A percentile compares a stretch with the other conserved stretches of the same genome.
Conservation (phyloP, 2,113 vertebrate species). For the Pelecanus crispus region DNA sequence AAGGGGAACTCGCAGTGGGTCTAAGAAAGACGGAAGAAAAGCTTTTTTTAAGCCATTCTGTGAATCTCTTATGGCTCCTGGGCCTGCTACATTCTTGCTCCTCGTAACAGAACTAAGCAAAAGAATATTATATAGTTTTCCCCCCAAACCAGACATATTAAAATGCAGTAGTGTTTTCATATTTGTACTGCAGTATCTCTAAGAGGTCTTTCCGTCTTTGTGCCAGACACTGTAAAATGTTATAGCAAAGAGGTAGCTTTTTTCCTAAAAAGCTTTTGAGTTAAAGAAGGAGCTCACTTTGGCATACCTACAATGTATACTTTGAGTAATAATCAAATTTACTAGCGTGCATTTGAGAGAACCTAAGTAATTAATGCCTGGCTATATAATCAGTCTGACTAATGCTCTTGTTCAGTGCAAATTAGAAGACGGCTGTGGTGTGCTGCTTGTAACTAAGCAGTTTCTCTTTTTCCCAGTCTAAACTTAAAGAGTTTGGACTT, state of each 20-base stretch:
- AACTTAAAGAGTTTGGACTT: background rate
- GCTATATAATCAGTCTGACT: background rate
- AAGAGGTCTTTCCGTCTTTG: background rate
- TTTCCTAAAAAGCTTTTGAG: background rate
- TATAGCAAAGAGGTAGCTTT: background rate
- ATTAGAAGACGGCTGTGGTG: background rate
- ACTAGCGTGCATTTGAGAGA: background rate
- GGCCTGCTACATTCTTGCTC: background rate
- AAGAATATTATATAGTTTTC: background rate
- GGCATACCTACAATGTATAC: background rate
- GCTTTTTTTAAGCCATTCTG: background rate
- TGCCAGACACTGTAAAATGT: constrained; percentile 32
- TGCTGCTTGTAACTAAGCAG: background rate
- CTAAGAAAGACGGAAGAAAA: background rate
- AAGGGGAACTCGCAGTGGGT: background rate
- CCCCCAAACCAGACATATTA: background rate
- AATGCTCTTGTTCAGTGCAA: background rate
- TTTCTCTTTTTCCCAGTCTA: background rate
- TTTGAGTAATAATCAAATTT: constrained; percentile 13
- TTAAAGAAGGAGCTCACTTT: background rate
- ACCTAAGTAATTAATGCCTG: background rate
- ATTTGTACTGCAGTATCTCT: background rate
- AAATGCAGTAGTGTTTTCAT: background rate
- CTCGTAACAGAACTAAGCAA: background rate
- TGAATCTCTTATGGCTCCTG: background rate